Percentiles rank a stretch among this genome's conserved stretches.
Evolutionary conservation across 2,888 invertebrate species (phyloP).

Genomic region (Cryptus viduatorius): DNA sequence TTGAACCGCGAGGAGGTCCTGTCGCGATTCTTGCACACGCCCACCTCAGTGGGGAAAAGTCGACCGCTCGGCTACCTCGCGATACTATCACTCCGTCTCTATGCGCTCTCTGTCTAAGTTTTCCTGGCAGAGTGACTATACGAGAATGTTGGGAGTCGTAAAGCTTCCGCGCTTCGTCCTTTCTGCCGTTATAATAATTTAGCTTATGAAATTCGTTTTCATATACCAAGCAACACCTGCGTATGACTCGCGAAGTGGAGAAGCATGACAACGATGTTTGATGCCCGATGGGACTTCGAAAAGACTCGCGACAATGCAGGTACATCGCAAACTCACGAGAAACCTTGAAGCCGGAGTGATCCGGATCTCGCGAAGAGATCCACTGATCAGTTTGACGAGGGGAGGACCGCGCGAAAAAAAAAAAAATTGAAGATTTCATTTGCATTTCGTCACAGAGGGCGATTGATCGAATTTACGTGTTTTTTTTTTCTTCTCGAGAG

Average conservation of each 20-base stretch:
- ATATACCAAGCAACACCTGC: conserved; percentile 49
- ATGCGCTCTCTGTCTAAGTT: conserved; percentile 33
- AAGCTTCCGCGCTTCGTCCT: conserved; percentile 73
- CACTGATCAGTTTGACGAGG: conserved; percentile 56
- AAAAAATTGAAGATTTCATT: conserved; percentile 60
- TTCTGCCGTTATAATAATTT: conserved; percentile 81
- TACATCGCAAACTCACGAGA: conserved; percentile 14
- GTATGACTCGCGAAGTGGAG: conserved; percentile 41
- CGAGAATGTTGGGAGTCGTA: conserved; percentile 82
- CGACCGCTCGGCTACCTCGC: conserved; percentile 57
- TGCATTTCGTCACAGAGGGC: conserved; percentile 54
- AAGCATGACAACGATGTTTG: conserved; percentile 17
- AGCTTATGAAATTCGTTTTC: conserved; percentile 78
- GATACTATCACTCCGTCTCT: conserved; percentile 7
- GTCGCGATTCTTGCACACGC: conserved; percentile 62
- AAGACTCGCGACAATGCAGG: conserved; percentile 35
- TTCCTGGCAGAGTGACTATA: conserved; percentile 77
- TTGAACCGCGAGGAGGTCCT: conserved; percentile 36
- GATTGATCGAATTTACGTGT: conserved; percentile 64
- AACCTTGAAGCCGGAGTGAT: conserved; percentile 20
- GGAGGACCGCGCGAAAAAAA: conserved; percentile 22
- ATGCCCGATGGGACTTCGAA: conserved; percentile 53
- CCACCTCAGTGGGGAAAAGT: conserved; percentile 64
- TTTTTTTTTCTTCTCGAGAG: conserved; percentile 28
- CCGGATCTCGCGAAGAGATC: conserved; percentile 35